Conservation (phyloP, 2,888 invertebrate species). For the Acanthosepion esculentum region DNA sequence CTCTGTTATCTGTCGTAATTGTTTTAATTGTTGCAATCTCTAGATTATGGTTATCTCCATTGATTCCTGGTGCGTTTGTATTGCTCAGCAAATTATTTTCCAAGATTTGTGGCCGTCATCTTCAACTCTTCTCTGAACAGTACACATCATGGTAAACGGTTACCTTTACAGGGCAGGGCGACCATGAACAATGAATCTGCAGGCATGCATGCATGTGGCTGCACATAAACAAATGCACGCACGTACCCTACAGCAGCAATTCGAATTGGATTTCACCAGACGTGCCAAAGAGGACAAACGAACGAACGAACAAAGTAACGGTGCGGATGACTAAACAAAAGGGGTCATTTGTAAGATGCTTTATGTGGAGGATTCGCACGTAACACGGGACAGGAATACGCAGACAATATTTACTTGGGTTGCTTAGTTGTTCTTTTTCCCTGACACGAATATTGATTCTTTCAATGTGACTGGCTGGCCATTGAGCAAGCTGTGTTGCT, state of each 20-base stretch:
- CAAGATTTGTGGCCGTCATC: too few relatives aligned
- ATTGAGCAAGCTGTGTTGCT: not conserved
- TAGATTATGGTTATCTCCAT: too few relatives aligned
- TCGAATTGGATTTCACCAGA: not conserved
- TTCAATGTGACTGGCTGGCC: not conserved
- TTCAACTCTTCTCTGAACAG: too few relatives aligned
- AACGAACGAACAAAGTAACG: not conserved
- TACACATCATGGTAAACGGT: not conserved
- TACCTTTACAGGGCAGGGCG: not conserved
- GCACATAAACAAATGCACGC: not conserved
- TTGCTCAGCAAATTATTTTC: too few relatives aligned
- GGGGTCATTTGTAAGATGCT: not conserved
- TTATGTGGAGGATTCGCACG: not conserved
- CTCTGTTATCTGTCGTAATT: too few relatives aligned
- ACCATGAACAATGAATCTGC: not conserved
- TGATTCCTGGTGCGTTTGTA: too few relatives aligned
- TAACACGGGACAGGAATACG: not conserved
- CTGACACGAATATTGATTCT: slow-evolving; percentile 14
- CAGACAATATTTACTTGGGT: not conserved
- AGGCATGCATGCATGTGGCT: not conserved
- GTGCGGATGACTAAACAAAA: not conserved
- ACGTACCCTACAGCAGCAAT: not conserved
- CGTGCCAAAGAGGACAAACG: too few relatives aligned
- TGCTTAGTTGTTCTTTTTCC: not conserved
- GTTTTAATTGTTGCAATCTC: too few relatives aligned